Percentiles rank a stretch among this genome's conserved stretches.
Evolutionary conservation across 2,113 vertebrate species (phyloP).

Genomic region (Callipepla californica): DNA sequence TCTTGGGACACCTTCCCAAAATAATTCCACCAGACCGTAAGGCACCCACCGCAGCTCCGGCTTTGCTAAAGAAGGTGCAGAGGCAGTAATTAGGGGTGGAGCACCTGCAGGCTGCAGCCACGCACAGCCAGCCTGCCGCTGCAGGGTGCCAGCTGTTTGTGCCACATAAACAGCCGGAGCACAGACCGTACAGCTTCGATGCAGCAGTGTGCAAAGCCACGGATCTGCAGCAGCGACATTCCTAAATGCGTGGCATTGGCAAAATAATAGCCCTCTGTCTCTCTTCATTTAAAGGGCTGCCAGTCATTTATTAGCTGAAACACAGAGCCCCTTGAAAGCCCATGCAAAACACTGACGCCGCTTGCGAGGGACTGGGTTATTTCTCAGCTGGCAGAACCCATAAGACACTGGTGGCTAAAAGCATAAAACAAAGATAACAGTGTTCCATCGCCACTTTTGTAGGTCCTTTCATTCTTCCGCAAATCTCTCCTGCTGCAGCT

Average conservation of each 20-base stretch:
- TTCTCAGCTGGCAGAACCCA: neutral
- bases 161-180: neutral
- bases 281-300: conserved; percentile 11
- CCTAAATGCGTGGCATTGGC: neutral
- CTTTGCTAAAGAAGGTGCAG: neutral
- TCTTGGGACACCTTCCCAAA: neutral
- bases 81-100: neutral
- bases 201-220: neutral
- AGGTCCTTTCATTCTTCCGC: neutral
- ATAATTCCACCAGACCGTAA: neutral
- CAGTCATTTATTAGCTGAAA: conserved; percentile 38
- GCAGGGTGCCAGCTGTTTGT: neutral
- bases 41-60: neutral
- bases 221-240: neutral
- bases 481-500: conserved; percentile 10
- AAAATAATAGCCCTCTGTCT: conserved; percentile 47
- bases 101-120: neutral
- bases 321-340: conserved; percentile 40
- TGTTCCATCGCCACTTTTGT: conserved; percentile 36
- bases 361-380: neutral
- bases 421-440: conserved; percentile 36
- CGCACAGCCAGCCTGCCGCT: neutral
- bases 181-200: neutral
- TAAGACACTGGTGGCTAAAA: neutral
- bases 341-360: neutral